phyloP scores from a whole-genome alignment of 64 coral and sea anemone genomes.

The Actinia equina region DNA sequence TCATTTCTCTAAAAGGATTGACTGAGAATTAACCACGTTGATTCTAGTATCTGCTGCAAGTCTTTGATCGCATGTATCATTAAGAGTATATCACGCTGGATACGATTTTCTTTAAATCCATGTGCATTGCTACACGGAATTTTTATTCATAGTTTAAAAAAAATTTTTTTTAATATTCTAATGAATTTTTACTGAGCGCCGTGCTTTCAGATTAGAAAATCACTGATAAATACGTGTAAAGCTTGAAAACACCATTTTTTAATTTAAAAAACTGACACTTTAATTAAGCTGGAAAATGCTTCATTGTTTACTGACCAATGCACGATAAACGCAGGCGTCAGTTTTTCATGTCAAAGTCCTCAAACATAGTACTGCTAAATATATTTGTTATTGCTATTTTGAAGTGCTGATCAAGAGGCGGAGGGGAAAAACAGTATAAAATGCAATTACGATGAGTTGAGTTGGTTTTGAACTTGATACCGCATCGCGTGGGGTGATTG shows the following conservation, averaged over 20 bases:
- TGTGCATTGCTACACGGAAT: too few species aligned
- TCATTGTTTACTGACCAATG: not conserved
- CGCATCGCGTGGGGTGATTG: not conserved
- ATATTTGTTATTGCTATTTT: not conserved
- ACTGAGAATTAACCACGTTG: not conserved
- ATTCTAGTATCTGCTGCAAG: not conserved
- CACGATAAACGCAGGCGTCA: not conserved
- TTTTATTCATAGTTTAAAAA: too few species aligned
- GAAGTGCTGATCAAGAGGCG: not conserved
- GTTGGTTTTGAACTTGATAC: not conserved
- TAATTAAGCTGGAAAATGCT: not conserved
- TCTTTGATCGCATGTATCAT: not conserved
- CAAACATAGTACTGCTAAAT: not conserved
- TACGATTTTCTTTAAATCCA: too few species aligned
- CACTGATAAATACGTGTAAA: too few species aligned
- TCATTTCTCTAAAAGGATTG: conserved; percentile 2
- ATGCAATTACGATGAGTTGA: not conserved
- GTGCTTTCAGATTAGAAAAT: not conserved
- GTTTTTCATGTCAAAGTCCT: not conserved
- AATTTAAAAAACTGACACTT: not conserved
- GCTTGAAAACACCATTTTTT: not conserved
- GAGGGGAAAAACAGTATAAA: not conserved
- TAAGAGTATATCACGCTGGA: too few species aligned
- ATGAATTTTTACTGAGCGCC: too few species aligned
- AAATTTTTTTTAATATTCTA: too few species aligned